Conservation (phyloP, 2,113 vertebrate species). For the Leptocoma aspasia region DNA sequence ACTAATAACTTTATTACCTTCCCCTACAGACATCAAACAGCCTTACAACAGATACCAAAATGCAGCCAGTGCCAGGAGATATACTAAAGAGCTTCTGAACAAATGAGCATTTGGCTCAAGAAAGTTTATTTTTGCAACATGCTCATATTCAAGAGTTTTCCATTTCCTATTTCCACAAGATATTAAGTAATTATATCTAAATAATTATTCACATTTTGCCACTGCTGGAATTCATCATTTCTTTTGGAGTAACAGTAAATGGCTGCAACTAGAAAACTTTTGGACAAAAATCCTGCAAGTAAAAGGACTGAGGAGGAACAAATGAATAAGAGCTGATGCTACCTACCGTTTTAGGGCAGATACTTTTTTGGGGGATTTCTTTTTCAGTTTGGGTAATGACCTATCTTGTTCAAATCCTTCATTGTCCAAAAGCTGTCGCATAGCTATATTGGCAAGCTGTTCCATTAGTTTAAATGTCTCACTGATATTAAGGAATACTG, state of each 20-base stretch:
- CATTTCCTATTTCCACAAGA: neutral
- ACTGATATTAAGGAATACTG: conserved; percentile 94
- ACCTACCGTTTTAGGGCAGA: conserved; percentile 92
- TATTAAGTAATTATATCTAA: neutral
- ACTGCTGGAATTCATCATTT: neutral
- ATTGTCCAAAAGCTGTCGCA: conserved; percentile 95
- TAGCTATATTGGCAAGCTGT: conserved; percentile 97
- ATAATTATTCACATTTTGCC: neutral
- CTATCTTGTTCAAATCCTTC: conserved; percentile 95
- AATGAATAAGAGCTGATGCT: neutral
- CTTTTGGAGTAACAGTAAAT: neutral
- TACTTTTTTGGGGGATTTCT: conserved; percentile 94
- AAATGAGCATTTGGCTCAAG: neutral
- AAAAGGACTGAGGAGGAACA: neutral
- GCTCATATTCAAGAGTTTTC: neutral
- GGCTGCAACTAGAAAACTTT: neutral
- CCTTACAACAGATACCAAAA: neutral
- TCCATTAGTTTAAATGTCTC: conserved; percentile 98
- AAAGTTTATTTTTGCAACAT: neutral
- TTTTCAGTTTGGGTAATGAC: conserved; percentile 94
- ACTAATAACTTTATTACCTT: neutral
- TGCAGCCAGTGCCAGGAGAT: neutral
- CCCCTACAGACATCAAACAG: neutral
- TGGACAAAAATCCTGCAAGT: neutral
- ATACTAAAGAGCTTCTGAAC: neutral